Conservation (phyloP, 92 coral and sea anemone species). For the Zoanthus gigantus region DNA sequence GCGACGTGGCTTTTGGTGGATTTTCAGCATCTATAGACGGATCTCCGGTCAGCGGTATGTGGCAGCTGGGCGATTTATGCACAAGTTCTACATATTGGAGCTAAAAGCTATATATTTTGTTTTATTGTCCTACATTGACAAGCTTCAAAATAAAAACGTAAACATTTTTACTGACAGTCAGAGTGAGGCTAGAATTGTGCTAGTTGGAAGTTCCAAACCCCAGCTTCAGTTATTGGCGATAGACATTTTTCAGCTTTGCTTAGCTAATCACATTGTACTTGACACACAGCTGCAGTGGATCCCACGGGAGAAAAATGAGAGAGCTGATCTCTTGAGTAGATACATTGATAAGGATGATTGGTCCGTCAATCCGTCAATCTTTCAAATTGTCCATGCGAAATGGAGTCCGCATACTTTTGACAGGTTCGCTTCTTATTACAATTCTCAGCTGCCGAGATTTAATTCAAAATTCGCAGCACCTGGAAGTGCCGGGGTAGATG, state of each 20-base stretch:
- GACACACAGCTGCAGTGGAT: slow-evolving; percentile 49
- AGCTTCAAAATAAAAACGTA: background rate
- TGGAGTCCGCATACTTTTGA: slow-evolving; percentile 18
- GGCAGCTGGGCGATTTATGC: background rate
- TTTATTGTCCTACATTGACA: no score
- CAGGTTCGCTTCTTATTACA: slow-evolving; percentile 5
- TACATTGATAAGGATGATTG: slow-evolving; percentile 45
- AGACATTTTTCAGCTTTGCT: background rate
- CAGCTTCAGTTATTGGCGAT: background rate
- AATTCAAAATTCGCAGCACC: background rate
- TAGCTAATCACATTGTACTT: background rate
- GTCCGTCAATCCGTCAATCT: slow-evolving; percentile 26
- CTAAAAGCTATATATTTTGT: background rate
- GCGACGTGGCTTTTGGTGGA: background rate
- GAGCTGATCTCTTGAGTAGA: slow-evolving; percentile 46
- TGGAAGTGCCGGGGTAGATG: background rate
- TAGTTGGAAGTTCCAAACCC: background rate
- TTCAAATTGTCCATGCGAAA: background rate
- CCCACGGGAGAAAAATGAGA: slow-evolving; percentile 39
- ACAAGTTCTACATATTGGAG: background rate
- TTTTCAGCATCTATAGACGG: background rate
- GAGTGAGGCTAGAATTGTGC: background rate
- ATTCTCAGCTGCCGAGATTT: background rate
- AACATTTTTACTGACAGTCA: background rate
- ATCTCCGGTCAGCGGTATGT: background rate